Evolutionary conservation across 2,797 vertebrate genomes (phyloP).

Genomic region (Chlorospingus semifuscus): DNA sequence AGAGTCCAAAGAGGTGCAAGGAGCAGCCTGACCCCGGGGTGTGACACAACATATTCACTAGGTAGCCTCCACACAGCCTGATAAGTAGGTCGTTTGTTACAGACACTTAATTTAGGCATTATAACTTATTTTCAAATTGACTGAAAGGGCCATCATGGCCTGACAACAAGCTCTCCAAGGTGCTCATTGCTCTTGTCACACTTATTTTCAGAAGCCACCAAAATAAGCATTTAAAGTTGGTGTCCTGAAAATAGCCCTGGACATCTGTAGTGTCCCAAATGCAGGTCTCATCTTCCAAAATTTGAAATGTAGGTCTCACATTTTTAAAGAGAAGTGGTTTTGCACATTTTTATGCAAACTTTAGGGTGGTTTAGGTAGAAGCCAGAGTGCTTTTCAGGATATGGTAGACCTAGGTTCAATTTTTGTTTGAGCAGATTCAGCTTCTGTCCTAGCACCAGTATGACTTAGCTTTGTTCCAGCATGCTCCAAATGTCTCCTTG

Average conservation of each 20-base stretch:
- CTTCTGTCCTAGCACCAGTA: neutral
- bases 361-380: neutral
- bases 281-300: neutral
- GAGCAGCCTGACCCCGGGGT: neutral
- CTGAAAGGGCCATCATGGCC: neutral
- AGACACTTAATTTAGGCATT: neutral
- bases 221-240: neutral
- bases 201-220: neutral
- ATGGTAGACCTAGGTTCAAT: neutral
- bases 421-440: neutral
- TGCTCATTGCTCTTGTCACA: neutral
- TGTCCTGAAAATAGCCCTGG: neutral
- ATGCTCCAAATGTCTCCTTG: neutral
- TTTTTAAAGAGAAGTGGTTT: neutral
- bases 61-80: neutral
- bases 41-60: neutral
- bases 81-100: neutral
- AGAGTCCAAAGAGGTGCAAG: neutral
- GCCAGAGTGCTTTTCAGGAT: neutral
- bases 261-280: neutral
- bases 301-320: neutral
- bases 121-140: neutral
- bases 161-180: neutral
- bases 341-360: neutral
- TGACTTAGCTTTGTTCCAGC: neutral